Conservation (phyloP, 2,797 vertebrate genomes). For the Liasis olivaceus region DNA sequence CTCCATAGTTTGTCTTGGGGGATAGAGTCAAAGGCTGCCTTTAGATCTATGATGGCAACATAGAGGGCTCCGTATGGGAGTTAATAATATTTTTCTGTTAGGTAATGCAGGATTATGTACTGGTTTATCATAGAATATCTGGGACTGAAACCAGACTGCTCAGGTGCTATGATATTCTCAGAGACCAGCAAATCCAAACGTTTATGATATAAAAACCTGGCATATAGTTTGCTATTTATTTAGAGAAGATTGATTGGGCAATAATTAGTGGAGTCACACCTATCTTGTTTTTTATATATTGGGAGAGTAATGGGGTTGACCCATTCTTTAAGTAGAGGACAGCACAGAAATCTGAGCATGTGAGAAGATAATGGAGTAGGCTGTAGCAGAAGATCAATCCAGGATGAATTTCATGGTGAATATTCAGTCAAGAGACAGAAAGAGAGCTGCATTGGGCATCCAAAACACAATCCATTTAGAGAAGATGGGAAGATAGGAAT, state of each 20-base stretch:
- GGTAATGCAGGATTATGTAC: not conserved
- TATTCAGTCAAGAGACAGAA: not conserved
- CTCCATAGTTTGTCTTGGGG: no score
- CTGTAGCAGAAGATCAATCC: not conserved
- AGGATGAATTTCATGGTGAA: not conserved
- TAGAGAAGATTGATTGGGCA: not conserved
- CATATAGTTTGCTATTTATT: not conserved
- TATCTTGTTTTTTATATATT: not conserved
- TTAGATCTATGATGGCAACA: not conserved
- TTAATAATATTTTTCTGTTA: not conserved
- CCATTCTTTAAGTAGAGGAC: not conserved
- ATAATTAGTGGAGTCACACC: not conserved
- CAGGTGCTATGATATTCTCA: not conserved
- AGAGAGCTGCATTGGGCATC: not conserved
- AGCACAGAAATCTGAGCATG: not conserved
- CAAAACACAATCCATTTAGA: not conserved
- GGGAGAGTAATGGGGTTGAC: not conserved
- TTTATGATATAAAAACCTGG: not conserved
- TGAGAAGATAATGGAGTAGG: not conserved
- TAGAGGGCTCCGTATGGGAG: not conserved
- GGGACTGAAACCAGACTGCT: not conserved
- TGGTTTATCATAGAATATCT: not conserved
- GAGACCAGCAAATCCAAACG: not conserved
- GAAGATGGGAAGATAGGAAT: not conserved
- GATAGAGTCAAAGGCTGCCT: no score